These are phyloP conservation scores for Cephus cinctus DNA, from an alignment of 1,140 invertebrate species.

Conservation along the genomic window DNA sequence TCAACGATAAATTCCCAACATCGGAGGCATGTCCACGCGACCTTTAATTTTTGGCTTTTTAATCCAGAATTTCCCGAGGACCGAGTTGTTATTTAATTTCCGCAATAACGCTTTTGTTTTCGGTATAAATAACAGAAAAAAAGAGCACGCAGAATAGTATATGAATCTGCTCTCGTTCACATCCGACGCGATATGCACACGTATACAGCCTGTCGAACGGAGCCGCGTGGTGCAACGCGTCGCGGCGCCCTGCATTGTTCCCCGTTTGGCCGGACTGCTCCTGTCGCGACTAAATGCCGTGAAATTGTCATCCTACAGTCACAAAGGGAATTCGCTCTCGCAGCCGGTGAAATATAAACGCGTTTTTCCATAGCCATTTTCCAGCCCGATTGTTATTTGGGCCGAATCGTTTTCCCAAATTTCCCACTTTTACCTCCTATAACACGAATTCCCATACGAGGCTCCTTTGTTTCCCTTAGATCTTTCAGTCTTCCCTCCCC, in stretches of 20 bases:
- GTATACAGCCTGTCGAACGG: slow-evolving; percentile 15
- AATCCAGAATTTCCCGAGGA: slow-evolving; percentile 2
- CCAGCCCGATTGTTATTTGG: slow-evolving; percentile 42
- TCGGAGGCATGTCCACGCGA: neutral
- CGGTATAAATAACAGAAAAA: slow-evolving; percentile 39
- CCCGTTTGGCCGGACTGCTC: slow-evolving; percentile 34
- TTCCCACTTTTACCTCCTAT: neutral
- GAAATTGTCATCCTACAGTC: slow-evolving; percentile 53
- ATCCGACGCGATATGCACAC: too few species aligned
- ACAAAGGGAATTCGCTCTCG: slow-evolving; percentile 50
- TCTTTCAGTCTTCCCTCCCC: too few species aligned
- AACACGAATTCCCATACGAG: too few species aligned
- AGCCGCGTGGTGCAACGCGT: neutral
- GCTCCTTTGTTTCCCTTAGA: too few species aligned
- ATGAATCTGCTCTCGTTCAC: too few species aligned
- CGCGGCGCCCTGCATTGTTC: slow-evolving; percentile 37
- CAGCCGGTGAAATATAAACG: slow-evolving; percentile 46
- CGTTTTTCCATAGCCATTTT: slow-evolving; percentile 46
- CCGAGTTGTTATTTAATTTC: slow-evolving; percentile 50
- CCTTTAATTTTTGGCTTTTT: slow-evolving; percentile 10
- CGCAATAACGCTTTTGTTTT: slow-evolving; percentile 52
- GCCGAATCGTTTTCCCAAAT: slow-evolving; percentile 30
- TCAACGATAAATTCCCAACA: too few species aligned
- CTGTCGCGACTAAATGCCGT: slow-evolving; percentile 51
- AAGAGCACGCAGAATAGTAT: too few species aligned